Evolutionary conservation across 2,113 vertebrate species (phyloP).

Genomic region (Oncorhynchus nerka): DNA sequence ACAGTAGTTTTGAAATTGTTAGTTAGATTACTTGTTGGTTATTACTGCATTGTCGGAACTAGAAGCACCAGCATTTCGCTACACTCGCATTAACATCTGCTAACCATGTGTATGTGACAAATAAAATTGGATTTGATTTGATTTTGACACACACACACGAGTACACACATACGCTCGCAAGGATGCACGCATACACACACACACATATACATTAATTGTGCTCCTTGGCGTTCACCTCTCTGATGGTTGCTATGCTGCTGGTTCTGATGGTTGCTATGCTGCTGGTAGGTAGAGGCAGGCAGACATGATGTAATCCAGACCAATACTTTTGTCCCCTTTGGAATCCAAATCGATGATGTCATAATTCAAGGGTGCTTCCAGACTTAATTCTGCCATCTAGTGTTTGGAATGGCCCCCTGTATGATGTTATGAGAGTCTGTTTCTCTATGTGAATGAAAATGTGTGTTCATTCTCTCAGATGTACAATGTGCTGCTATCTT

Average conservation of each 20-base stretch:
- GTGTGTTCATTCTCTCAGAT: no score
- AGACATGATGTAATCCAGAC: constrained; percentile 62
- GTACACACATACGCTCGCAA: not conserved
- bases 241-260: not conserved
- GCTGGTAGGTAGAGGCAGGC: constrained; percentile 43
- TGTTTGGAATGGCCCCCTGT: constrained; percentile 30
- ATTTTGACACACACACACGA: no score
- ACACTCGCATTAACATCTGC: no score
- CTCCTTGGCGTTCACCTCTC: not conserved
- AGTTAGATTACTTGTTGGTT: no score
- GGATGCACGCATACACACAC: no score
- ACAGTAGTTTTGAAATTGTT: no score
- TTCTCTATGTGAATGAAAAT: not conserved
- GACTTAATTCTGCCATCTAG: constrained; percentile 68
- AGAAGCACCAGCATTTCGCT: no score
- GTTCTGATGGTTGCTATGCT: constrained; percentile 50
- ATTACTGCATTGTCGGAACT: no score
- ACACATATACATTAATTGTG: no score
- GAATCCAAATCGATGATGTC: constrained; percentile 72
- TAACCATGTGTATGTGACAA: no score
- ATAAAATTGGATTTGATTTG: no score
- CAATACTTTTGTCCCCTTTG: constrained; percentile 54
- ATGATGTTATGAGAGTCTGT: not conserved
- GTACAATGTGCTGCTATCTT: no score
- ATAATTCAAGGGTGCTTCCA: constrained; percentile 55